phyloP scores from a whole-genome alignment of 2,888 invertebrate genomes.

The Auanema freiburgensis region DNA sequence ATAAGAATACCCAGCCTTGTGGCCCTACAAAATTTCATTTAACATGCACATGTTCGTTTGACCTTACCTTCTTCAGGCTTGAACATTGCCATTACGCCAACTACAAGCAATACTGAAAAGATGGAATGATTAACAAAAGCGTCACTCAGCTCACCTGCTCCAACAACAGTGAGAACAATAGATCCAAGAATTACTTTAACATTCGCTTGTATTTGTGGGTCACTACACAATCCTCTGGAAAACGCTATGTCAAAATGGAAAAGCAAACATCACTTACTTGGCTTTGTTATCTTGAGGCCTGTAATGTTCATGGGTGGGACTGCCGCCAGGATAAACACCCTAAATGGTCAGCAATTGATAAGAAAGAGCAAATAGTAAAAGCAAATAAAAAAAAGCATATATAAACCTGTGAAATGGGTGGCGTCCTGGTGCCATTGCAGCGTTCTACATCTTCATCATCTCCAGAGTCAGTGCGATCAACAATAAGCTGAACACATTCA shows the following conservation, averaged over 20 bases:
- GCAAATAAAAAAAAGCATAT: background rate
- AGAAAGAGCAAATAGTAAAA: too few species aligned
- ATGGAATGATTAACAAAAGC: background rate
- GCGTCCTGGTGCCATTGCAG: constrained; percentile 10
- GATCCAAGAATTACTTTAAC: constrained; percentile 57
- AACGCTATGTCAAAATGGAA: background rate
- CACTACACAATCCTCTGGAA: constrained; percentile 49
- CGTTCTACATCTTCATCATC: constrained; percentile 43
- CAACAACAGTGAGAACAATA: constrained; percentile 50
- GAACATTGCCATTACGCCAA: constrained; percentile 29
- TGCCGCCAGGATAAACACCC: constrained; percentile 42
- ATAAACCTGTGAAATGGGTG: constrained; percentile 13
- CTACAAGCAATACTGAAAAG: constrained; percentile 31
- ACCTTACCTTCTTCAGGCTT: constrained; percentile 34
- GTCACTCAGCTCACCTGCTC: constrained; percentile 24
- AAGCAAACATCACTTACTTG: constrained; percentile 20
- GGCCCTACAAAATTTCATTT: constrained; percentile 22
- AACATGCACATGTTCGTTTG: background rate
- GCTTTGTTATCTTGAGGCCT: constrained; percentile 42
- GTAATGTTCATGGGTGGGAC: constrained; percentile 32
- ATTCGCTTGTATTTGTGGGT: constrained; percentile 52
- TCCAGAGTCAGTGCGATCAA: constrained; percentile 40
- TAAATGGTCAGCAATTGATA: background rate
- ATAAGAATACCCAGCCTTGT: constrained; percentile 45
- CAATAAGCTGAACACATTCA: constrained; percentile 37